Conservation (phyloP, 2,113 vertebrate species). For the Tonatia bakeri region DNA sequence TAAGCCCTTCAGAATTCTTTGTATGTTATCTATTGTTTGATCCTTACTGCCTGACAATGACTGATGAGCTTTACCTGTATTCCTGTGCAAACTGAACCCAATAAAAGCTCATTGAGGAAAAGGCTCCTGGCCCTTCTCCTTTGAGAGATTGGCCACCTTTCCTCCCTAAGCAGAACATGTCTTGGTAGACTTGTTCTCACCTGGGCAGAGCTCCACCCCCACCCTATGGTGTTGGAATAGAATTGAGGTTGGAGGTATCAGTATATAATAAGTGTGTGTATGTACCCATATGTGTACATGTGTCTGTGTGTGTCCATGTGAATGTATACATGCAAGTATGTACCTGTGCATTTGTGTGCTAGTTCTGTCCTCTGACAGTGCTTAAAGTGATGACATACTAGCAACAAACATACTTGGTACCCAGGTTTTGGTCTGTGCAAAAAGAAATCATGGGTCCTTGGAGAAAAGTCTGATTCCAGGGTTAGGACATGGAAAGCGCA, state of each 20-base stretch:
- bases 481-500: neutral
- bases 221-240: neutral
- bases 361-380: neutral
- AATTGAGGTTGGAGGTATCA: neutral
- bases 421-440: neutral
- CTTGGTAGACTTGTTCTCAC: too few species aligned
- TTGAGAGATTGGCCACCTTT: too few species aligned
- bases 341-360: neutral
- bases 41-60: too few species aligned
- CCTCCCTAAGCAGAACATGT: too few species aligned
- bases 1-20: too few species aligned
- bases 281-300: neutral
- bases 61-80: too few species aligned
- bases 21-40: too few species aligned
- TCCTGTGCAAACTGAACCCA: too few species aligned
- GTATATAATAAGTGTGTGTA: neutral
- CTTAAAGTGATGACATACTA: neutral
- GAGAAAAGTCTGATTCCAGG: neutral
- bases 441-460: neutral
- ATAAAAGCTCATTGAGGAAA: too few species aligned
- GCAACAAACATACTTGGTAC: neutral
- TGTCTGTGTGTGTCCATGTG: neutral
- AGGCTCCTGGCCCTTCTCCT: too few species aligned
- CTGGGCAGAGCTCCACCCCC: too few species aligned
- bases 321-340: neutral